Evolutionary conservation across 2,888 invertebrate genomes (phyloP).

Genomic region (Limnephilus auricula): DNA sequence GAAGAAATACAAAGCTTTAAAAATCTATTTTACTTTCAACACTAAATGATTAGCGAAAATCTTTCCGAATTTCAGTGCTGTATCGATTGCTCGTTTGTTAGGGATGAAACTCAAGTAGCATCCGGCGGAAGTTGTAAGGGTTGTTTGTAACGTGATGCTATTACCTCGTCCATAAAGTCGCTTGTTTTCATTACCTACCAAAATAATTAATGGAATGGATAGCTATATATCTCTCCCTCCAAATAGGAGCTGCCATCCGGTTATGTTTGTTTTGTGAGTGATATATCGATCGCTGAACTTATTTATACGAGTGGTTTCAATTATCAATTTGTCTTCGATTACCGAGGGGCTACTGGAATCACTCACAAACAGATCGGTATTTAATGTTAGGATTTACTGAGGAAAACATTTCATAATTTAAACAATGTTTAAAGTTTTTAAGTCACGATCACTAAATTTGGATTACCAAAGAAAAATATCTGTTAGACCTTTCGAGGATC

Average conservation of each 20-base stretch:
- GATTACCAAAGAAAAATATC: background rate
- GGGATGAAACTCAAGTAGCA: constrained; percentile 29
- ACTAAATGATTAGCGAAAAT: background rate
- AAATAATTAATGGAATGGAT: constrained; percentile 64
- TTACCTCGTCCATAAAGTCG: constrained; percentile 65
- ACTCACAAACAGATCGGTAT: background rate
- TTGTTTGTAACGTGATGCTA: constrained; percentile 61
- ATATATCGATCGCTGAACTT: constrained; percentile 62
- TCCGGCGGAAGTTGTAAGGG: constrained; percentile 56
- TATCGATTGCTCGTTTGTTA: constrained; percentile 25
- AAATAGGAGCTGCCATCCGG: constrained; percentile 53
- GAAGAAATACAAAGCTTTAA: background rate
- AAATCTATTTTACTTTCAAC: background rate
- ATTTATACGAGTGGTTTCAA: constrained; percentile 2
- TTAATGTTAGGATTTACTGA: background rate
- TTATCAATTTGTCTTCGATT: constrained; percentile 17
- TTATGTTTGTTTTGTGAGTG: constrained; percentile 57
- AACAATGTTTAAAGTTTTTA: background rate
- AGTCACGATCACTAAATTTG: background rate
- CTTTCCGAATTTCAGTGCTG: background rate
- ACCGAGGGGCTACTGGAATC: background rate
- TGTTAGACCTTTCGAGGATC: background rate
- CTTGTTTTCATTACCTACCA: constrained; percentile 61
- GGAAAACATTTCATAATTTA: background rate
- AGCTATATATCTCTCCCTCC: constrained; percentile 62